A percentile compares a stretch with the other conserved stretches of the same genome.
Evolutionary conservation across 2,797 vertebrate species (phyloP).

Genomic region (Menidia menidia): DNA sequence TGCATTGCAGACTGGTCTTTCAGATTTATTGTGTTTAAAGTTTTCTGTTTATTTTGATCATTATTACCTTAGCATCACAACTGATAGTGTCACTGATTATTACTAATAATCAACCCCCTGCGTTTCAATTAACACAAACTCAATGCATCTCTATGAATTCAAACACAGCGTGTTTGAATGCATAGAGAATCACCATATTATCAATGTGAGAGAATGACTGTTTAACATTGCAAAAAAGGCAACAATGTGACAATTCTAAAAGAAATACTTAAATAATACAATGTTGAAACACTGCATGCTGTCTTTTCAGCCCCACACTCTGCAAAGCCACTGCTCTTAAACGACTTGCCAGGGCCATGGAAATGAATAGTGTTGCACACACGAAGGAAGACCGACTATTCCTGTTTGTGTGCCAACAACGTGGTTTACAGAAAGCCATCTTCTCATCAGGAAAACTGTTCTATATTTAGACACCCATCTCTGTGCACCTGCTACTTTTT

Average conservation of each 20-base stretch:
- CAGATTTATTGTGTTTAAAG: background rate
- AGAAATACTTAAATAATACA: too few species aligned
- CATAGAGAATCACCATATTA: too few species aligned
- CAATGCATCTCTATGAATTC: too few species aligned
- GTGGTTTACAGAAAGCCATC: constrained; percentile 51
- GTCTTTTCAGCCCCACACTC: background rate
- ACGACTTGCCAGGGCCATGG: background rate
- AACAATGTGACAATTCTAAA: background rate
- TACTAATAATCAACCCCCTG: too few species aligned
- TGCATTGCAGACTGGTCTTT: background rate
- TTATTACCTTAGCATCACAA: too few species aligned
- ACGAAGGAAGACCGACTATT: background rate
- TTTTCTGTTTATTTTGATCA: background rate
- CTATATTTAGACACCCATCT: constrained; percentile 72
- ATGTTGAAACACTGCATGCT: background rate
- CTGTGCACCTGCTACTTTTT: constrained; percentile 73
- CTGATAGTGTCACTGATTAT: too few species aligned
- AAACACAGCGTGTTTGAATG: too few species aligned
- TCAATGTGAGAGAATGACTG: background rate
- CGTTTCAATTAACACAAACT: too few species aligned
- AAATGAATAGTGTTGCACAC: background rate
- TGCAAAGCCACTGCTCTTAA: background rate
- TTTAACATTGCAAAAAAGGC: background rate
- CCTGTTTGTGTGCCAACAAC: constrained; percentile 31
- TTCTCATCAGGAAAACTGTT: constrained; percentile 58